Percentiles rank a stretch among this genome's conserved stretches.
phyloP scores from a whole-genome alignment of 35 echinoderm and acorn worm species.

The Nesometra sesokonis region DNA sequence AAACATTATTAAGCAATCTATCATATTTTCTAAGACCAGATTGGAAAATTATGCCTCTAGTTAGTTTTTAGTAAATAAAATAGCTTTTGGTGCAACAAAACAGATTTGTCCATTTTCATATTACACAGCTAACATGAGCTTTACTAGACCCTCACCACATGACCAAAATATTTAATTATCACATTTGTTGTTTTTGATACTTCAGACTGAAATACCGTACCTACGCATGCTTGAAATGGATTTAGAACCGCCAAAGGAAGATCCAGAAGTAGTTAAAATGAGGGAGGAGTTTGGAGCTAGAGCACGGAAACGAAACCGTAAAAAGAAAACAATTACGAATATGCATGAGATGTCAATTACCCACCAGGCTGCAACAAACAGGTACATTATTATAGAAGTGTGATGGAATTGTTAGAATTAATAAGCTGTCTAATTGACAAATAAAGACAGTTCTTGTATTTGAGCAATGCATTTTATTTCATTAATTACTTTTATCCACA shows the following conservation, averaged over 20 bases:
- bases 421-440: not conserved
- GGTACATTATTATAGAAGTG: slow-evolving; percentile 14
- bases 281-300: slow-evolving; percentile 44
- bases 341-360: slow-evolving; percentile 81
- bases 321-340: slow-evolving; percentile 34
- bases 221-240: slow-evolving; percentile 56
- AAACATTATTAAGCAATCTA: too few species aligned
- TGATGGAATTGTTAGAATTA: not conserved
- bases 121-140: too few species aligned
- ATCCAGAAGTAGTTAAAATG: slow-evolving; percentile 42
- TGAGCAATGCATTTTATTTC: not conserved
- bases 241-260: slow-evolving; percentile 68
- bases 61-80: too few species aligned
- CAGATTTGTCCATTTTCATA: too few species aligned
- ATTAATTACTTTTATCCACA: too few species aligned
- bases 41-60: too few species aligned
- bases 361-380: slow-evolving; percentile 65
- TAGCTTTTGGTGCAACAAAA: too few species aligned
- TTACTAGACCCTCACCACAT: too few species aligned
- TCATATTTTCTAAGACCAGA: too few species aligned
- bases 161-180: too few species aligned
- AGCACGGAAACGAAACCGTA: slow-evolving; percentile 25
- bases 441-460: not conserved
- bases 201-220: slow-evolving; percentile 49
- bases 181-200: not conserved